Percentiles rank a stretch among this genome's conserved stretches.
Evolutionary conservation across 2,797 vertebrate genomes (phyloP).

Genomic region (Melanotaenia nigrans): DNA sequence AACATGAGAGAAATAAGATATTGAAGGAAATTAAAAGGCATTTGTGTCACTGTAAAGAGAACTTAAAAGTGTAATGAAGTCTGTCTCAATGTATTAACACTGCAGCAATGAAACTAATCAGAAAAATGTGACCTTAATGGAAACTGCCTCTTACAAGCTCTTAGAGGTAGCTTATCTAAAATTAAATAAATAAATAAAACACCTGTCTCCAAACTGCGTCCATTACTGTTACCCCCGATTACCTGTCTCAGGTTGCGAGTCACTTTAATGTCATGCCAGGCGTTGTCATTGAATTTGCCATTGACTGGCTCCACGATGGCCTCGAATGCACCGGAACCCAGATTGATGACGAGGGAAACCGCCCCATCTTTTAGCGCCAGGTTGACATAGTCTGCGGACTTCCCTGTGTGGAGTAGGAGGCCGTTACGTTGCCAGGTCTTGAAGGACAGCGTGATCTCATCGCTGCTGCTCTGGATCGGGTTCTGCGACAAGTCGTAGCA

Average conservation of each 20-base stretch:
- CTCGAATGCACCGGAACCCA: constrained; percentile 98
- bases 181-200: constrained; percentile 22
- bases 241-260: constrained; percentile 99
- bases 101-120: constrained; percentile 76
- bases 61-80: constrained; percentile 51
- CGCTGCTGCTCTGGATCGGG: constrained; percentile 98
- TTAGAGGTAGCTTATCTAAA: constrained; percentile 57
- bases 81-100: constrained; percentile 59
- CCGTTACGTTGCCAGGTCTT: constrained; percentile 98
- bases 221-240: constrained; percentile 80
- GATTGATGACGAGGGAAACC: constrained; percentile 97
- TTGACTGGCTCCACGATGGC: constrained; percentile 98
- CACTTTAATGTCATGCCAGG: constrained; percentile 99
- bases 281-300: constrained; percentile 99
- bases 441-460: constrained; percentile 98
- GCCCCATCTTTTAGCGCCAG: constrained; percentile 97
- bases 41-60: constrained; percentile 47
- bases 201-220: constrained; percentile 51
- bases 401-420: constrained; percentile 97
- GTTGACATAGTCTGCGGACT: constrained; percentile 98
- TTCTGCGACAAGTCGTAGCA: constrained; percentile 99
- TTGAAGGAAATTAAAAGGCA: constrained; percentile 57
- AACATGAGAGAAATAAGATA: constrained; percentile 37
- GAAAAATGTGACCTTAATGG: constrained; percentile 69
- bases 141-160: constrained; percentile 66